Base-by-base conservation (phyloP, 2,797 vertebrate genomes). In the Coilia nasus region DNA sequence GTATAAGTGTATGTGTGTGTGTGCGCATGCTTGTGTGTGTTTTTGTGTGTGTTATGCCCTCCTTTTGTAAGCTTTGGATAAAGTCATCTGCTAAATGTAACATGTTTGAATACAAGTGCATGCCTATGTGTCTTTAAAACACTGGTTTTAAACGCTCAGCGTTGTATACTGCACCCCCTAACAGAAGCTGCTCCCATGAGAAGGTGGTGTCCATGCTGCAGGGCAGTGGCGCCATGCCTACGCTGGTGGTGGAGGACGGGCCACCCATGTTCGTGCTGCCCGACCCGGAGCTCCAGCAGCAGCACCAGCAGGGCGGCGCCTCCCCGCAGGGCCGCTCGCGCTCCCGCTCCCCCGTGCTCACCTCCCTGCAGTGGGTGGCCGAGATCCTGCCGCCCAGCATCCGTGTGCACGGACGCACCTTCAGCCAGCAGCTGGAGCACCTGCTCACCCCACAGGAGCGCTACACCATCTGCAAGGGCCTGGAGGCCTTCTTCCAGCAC, bases 141-240 rank as follows among this genome's bases (percentile, higher is more conserved):
- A 41, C 35, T 54, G 2, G 50, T 1, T 54, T 54, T 10, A 47
- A 47, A 47, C 14, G 50, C 28, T 23, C 28, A 1, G 10, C n/a
- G 41, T 7, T 60, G 3, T 41, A 2, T 85, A 3, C 86, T 17
- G 50, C 50, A 3, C 14, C 14, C 80, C 7, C 56, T 35, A 85
- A 21, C 59, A 99, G 98, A 95, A 98, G 93, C 88, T 99, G 98
- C 90, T 97, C 97, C 86, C 98, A 99, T 0, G 97, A 99, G 94
- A 99, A 99, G 94, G 98, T 99, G 93, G 98, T 99, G 88, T 97
- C 97, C 86, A 99, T 99, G 98, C 96, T 99, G 82, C 98, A 99
- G 91, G 98, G 98, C 87, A 99, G 98, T 0, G 98, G 98, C 0
- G 98, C 98, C 0, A 99, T 99, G 98, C 98, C 98, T 87, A 99